Evolutionary conservation across 2,113 vertebrate genomes (phyloP).

Genomic region (Hydrochoerus hydrochaeris): DNA sequence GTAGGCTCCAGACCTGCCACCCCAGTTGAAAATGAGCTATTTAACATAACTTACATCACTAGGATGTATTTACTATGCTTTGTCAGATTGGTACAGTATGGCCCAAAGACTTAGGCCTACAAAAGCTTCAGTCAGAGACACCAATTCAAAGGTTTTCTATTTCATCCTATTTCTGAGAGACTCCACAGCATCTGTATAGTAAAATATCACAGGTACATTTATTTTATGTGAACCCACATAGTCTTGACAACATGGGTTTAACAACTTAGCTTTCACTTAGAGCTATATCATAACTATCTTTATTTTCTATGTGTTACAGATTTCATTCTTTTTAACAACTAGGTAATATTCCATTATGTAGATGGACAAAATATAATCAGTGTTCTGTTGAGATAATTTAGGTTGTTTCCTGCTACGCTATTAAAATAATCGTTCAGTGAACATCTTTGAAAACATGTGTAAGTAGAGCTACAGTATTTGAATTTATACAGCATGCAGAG

Average conservation of each 20-base stretch:
- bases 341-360: background rate
- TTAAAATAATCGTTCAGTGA: constrained; percentile 7
- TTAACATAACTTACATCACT: background rate
- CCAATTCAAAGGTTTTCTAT: background rate
- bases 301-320: background rate
- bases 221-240: background rate
- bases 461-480: background rate
- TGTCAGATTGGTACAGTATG: background rate
- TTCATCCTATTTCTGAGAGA: constrained; percentile 16
- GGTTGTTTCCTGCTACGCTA: background rate
- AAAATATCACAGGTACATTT: background rate
- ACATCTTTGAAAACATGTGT: background rate
- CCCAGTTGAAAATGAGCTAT: background rate
- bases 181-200: background rate
- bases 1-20: background rate
- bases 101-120: background rate
- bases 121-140: background rate
- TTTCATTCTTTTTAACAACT: background rate
- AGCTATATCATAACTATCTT: background rate
- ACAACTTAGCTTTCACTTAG: background rate
- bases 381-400: constrained; percentile 18
- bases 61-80: background rate
- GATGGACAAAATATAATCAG: constrained; percentile 9
- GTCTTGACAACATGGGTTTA: constrained; percentile 17
- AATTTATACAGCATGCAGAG: background rate